A percentile compares a stretch with the other conserved stretches of the same genome.
These are phyloP conservation scores for Erpetoichthys calabaricus DNA, from an alignment of 2,797 vertebrate genomes.

Conservation along the genomic window DNA sequence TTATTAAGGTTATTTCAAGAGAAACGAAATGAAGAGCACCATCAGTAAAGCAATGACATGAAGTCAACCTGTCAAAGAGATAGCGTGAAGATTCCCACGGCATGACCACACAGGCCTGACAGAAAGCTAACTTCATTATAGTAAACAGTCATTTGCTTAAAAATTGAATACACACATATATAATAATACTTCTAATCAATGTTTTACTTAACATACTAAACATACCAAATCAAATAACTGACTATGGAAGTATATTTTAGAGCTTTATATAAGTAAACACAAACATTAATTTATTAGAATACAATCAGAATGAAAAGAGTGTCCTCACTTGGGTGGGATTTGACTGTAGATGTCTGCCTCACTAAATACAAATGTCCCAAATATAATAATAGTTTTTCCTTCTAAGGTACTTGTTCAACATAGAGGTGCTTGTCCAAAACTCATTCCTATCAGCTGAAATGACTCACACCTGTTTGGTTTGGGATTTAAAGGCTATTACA, in stretches of 20 bases:
- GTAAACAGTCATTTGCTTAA: conserved; percentile 32
- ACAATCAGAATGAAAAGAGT: conserved; percentile 9
- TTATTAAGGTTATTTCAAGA: too few relatives aligned
- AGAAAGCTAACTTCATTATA: neutral
- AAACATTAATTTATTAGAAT: conserved; percentile 29
- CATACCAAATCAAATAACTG: conserved; percentile 8
- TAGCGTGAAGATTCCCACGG: neutral
- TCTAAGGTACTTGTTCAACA: conserved; percentile 6
- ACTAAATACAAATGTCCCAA: neutral
- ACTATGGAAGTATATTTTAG: conserved; percentile 15
- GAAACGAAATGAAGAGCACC: too few relatives aligned
- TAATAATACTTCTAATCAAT: conserved; percentile 5
- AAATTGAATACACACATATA: conserved; percentile 12
- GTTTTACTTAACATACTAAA: conserved; percentile 9
- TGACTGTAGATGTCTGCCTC: conserved; percentile 1
- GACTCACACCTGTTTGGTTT: too few relatives aligned
- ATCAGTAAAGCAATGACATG: too few relatives aligned
- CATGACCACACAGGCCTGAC: neutral
- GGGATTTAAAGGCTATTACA: too few relatives aligned
- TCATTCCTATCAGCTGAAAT: too few relatives aligned
- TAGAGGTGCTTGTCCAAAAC: conserved; percentile 4
- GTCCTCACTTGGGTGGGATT: neutral
- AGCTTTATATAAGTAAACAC: conserved; percentile 23
- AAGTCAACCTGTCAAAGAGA: too few relatives aligned
- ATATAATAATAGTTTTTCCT: conserved; percentile 4